phyloP scores from a whole-genome alignment of 1,140 invertebrate species.

The Cepaea nemoralis region DNA sequence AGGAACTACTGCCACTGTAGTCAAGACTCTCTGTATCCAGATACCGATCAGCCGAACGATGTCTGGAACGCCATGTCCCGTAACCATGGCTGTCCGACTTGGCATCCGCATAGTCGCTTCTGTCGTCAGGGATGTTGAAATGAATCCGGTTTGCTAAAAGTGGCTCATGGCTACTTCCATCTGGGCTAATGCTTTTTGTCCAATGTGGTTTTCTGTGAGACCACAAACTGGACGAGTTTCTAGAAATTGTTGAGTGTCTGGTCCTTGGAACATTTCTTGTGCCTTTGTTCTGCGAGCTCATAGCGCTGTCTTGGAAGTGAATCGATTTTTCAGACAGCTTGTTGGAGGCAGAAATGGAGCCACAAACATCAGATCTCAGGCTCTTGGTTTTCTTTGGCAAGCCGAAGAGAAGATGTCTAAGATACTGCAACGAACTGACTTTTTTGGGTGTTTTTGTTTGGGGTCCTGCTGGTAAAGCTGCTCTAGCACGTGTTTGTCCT shows the following conservation, averaged over 20 bases:
- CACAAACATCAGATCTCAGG: not conserved
- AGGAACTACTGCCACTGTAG: not conserved
- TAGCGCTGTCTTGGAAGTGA: not conserved
- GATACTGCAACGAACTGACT: not conserved
- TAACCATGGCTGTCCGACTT: slow-evolving; percentile 14
- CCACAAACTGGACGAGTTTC: not conserved
- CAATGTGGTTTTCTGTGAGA: not conserved
- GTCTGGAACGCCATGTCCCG: not conserved
- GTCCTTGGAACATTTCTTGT: not conserved
- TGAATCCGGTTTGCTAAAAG: not conserved
- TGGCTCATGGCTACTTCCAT: not conserved
- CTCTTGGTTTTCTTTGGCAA: not conserved
- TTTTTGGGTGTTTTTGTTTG: not conserved
- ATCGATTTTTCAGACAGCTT: not conserved
- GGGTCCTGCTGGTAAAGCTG: not conserved
- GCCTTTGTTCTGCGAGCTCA: not conserved
- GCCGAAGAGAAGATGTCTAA: slow-evolving; percentile 2
- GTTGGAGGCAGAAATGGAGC: not conserved
- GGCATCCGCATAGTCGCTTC: not conserved
- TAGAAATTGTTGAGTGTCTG: not conserved
- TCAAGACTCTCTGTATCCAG: too few species aligned
- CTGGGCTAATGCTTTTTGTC: not conserved
- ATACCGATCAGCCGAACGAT: not conserved
- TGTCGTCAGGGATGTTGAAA: not conserved
- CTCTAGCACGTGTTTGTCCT: not conserved